phyloP scores from a whole-genome alignment of 2,113 vertebrate genomes.

The Heterocephalus glaber region DNA sequence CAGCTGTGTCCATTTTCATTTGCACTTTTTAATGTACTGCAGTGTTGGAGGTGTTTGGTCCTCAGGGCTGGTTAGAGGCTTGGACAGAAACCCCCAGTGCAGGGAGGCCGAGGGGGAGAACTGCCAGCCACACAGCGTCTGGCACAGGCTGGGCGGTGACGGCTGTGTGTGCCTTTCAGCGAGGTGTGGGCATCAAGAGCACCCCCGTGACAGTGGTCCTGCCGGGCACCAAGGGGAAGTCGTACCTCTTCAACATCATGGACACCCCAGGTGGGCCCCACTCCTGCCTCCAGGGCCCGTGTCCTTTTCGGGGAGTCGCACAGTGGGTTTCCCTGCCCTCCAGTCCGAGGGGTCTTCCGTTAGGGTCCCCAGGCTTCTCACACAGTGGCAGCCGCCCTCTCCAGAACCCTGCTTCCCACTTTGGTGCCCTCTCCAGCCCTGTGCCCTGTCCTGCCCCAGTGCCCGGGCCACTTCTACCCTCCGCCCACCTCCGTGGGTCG shows the following conservation, averaged over 20 bases:
- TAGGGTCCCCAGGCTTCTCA: not conserved
- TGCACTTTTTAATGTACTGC: not conserved
- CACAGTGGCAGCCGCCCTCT: not conserved
- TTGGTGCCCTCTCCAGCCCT: not conserved
- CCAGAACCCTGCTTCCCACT: not conserved
- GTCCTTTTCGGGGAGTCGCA: not conserved
- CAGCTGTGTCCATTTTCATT: not conserved
- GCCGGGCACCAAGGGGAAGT: constrained; percentile 97
- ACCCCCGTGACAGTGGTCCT: constrained; percentile 97
- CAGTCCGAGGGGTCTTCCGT: not conserved
- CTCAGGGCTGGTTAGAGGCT: not conserved
- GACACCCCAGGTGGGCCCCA: constrained; percentile 94
- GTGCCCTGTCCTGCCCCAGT: not conserved
- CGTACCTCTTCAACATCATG: constrained; percentile 99
- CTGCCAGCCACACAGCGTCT: not conserved
- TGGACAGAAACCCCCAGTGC: constrained; percentile 6
- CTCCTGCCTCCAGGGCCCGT: not conserved
- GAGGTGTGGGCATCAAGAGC: constrained; percentile 99
- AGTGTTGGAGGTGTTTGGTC: not conserved
- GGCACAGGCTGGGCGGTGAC: not conserved
- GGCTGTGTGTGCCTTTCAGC: constrained; percentile 84
- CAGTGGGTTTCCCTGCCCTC: rapidly evolving
- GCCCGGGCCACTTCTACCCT: not conserved
- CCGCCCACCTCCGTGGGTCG: not conserved
- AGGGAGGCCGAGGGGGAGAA: not conserved